phyloP scores from a whole-genome alignment of 1,140 invertebrate species.

The Lordiphosa clarofinis region DNA sequence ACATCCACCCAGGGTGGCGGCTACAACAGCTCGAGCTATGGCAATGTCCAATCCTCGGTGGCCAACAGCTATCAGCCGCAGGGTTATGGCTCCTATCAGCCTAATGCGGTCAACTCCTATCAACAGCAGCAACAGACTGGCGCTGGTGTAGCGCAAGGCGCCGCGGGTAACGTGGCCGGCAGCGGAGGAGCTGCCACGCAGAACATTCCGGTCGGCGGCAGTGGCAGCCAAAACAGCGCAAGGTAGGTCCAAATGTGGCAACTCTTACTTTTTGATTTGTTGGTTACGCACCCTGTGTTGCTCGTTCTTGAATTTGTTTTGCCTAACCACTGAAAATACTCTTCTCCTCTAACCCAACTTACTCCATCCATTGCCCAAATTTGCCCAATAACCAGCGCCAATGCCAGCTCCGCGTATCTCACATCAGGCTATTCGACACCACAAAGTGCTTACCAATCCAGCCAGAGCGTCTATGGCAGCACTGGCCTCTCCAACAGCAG shows the following conservation, averaged over 20 bases:
- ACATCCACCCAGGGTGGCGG: conserved; percentile 53
- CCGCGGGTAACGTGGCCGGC: conserved; percentile 42
- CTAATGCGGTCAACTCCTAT: conserved; percentile 72
- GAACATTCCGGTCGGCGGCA: conserved; percentile 79
- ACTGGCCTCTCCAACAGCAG: conserved; percentile 77
- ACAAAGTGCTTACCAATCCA: conserved; percentile 79
- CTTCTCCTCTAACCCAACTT: neutral
- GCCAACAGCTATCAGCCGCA: conserved; percentile 74
- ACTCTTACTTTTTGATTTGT: conserved; percentile 5
- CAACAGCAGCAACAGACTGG: conserved; percentile 64
- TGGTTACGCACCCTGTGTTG: conserved; percentile 12
- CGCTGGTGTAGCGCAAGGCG: conserved; percentile 39
- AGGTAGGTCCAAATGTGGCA: conserved; percentile 42
- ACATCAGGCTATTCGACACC: conserved; percentile 75
- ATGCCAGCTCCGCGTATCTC: conserved; percentile 78
- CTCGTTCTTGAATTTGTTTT: conserved; percentile 25
- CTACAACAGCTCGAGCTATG: conserved; percentile 68
- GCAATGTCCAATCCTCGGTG: conserved; percentile 75
- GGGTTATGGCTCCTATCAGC: conserved; percentile 73
- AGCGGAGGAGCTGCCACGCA: conserved; percentile 52
- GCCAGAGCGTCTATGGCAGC: conserved; percentile 79
- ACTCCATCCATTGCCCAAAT: neutral
- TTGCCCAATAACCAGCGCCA: conserved; percentile 57
- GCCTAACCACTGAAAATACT: conserved; percentile 2
- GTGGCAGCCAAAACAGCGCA: conserved; percentile 68